phyloP scores from a whole-genome alignment of 2,113 vertebrate species.

The Channa argus region DNA sequence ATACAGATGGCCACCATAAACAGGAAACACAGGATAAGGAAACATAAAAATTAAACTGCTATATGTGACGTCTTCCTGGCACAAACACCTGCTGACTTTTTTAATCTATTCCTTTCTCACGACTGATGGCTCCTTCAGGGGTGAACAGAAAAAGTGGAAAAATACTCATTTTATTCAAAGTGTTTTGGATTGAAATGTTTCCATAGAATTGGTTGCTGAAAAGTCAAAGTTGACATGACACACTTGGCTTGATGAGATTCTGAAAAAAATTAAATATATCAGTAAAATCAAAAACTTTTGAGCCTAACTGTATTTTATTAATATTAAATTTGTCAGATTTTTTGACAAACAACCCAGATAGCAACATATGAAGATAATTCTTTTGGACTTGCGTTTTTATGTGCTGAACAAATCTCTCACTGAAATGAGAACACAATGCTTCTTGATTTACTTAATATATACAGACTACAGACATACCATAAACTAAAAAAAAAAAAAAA shows the following conservation, averaged over 20 bases:
- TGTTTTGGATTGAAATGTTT: too few species aligned
- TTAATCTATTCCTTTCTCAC: constrained; percentile 22
- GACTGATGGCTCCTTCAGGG: constrained; percentile 6
- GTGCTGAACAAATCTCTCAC: background rate
- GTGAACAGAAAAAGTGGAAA: constrained; percentile 31
- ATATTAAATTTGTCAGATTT: too few species aligned
- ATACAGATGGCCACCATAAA: constrained; percentile 15
- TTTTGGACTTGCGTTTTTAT: background rate
- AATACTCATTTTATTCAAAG: too few species aligned
- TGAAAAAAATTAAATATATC: too few species aligned
- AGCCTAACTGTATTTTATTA: too few species aligned
- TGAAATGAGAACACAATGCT: background rate
- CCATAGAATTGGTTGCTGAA: too few species aligned
- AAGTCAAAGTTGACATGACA: too few species aligned
- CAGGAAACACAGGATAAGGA: constrained; percentile 63
- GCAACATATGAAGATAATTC: too few species aligned
- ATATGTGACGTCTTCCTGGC: constrained; percentile 33
- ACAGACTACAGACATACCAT: background rate
- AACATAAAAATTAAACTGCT: constrained; percentile 40
- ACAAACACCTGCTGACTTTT: constrained; percentile 38
- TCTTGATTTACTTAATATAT: background rate
- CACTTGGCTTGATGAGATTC: too few species aligned
- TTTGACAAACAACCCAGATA: too few species aligned
- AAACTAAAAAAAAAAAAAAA: background rate
- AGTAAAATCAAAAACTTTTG: too few species aligned